Percentiles rank a stretch among this genome's conserved stretches.
Conservation (phyloP, 1,140 invertebrate genomes). For the Psilanteris sp. region DNA sequence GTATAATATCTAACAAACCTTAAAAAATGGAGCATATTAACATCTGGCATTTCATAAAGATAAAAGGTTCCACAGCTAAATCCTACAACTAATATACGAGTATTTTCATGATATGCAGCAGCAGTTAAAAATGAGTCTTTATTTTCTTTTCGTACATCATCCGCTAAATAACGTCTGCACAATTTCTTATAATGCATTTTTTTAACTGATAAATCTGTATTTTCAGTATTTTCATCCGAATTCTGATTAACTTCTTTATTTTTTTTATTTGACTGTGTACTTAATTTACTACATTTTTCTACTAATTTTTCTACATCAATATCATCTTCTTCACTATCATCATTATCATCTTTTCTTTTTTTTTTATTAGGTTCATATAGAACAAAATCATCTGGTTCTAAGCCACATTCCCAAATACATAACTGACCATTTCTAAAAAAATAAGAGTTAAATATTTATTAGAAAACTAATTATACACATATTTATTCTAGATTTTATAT, state of each 20-base stretch:
- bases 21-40: constrained; percentile 94
- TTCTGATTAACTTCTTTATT: no score
- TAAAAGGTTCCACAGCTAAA: constrained; percentile 92
- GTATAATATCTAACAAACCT: no score
- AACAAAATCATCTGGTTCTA: constrained; percentile 84
- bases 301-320: constrained; percentile 74
- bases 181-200: constrained; percentile 85
- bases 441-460: no score
- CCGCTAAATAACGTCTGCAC: constrained; percentile 85
- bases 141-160: constrained; percentile 84
- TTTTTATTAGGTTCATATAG: constrained; percentile 77
- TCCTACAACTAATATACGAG: constrained; percentile 86
- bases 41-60: constrained; percentile 95
- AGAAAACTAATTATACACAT: no score
- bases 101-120: constrained; percentile 88
- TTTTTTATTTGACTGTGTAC: neutral
- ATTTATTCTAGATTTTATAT: constrained; percentile 4
- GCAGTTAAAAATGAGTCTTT: constrained; percentile 85
- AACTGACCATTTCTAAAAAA: constrained; percentile 83
- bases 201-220: constrained; percentile 70
- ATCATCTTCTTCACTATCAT: constrained; percentile 77
- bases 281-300: constrained; percentile 62
- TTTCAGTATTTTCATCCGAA: constrained; percentile 33
- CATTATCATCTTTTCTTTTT: constrained; percentile 77
- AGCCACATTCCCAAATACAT: constrained; percentile 93